phyloP scores from a whole-genome alignment of 2,797 vertebrate genomes.

The Phrynocephalus guinanensis region DNA sequence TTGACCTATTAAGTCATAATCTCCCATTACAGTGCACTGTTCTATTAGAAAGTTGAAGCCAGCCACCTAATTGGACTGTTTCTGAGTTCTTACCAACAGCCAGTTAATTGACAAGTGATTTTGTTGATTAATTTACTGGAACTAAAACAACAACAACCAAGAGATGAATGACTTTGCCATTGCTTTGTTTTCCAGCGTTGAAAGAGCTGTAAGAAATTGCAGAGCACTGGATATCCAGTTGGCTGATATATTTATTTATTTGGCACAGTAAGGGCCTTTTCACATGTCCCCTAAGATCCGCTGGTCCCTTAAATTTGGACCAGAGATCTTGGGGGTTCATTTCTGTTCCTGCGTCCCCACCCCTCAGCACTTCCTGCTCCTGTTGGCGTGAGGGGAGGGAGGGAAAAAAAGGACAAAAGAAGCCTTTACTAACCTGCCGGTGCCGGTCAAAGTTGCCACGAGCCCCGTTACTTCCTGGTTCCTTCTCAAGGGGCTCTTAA shows the following conservation, averaged over 20 bases:
- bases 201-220: constrained; percentile 4
- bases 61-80: neutral
- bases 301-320: no score
- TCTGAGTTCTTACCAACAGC: constrained; percentile 33
- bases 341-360: no score
- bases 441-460: no score
- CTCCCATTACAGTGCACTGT: constrained; percentile 11
- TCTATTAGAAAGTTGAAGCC: constrained; percentile 11
- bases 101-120: constrained; percentile 35
- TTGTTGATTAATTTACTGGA: constrained; percentile 43
- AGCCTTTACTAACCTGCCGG: no score
- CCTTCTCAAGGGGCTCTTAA: no score
- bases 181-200: constrained; percentile 25
- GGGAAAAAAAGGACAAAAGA: no score
- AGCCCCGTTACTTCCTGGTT: no score
- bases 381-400: no score
- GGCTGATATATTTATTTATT: constrained; percentile 1
- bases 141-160: constrained; percentile 35
- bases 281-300: no score
- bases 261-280: neutral
- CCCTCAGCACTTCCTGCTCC: no score
- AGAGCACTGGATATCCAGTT: neutral
- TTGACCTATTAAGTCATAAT: constrained; percentile 10
- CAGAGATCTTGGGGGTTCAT: no score
- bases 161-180: constrained; percentile 38